Evolutionary conservation across 2,797 vertebrate genomes (phyloP), one percentile per base, ranked within the genome.

Genomic region (Halcyon chelicuti): DNA sequence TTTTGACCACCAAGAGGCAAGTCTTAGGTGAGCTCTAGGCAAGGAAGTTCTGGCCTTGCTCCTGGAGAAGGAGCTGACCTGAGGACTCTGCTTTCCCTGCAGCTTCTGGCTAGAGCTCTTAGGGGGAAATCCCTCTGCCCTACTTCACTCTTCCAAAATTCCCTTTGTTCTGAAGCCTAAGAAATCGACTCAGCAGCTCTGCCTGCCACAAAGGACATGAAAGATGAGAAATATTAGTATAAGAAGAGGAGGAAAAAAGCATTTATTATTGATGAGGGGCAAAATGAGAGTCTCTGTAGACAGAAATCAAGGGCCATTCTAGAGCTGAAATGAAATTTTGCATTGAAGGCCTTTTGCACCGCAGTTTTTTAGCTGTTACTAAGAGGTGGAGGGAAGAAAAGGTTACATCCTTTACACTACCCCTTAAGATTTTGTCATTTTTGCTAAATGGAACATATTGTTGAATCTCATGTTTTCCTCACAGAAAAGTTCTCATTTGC

Each of bases 381-480:
- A 62, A 94, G 57, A 93, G 72, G 28, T 49, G 20, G 26, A 84
- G 40, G 70, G 62, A 89, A 85, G 54, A 79, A 77, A 91, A 93
- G 71, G 49, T 91, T 88, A 40, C 11, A 35, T 79, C 78, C 85
- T 86, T 90, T 58, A 84, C 22, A 7, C 17, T 47, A 57, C 29
- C 44, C 61, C 88, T 84, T 62, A 72, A 72, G 75, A 83, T 83
- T 92, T 92, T 93, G 76, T 68, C 39, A 47, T 71, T 93, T 84
- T 74, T 84, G 55, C 73, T 93, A 94, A 94, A 92, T 35, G 79
- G 82, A 96, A 88, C 87, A 88, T 90, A 81, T 75, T 87, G 88
- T 68, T 84, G 70, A 42, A 83, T 85, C 81, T 91, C 61, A 9
- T 92, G 76, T 78, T 80, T 94, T 91, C 75, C 73, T 93, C 68